These are phyloP conservation scores for Argyresthia albistria DNA, from an alignment of 2,888 invertebrate species.

Conservation along the genomic window DNA sequence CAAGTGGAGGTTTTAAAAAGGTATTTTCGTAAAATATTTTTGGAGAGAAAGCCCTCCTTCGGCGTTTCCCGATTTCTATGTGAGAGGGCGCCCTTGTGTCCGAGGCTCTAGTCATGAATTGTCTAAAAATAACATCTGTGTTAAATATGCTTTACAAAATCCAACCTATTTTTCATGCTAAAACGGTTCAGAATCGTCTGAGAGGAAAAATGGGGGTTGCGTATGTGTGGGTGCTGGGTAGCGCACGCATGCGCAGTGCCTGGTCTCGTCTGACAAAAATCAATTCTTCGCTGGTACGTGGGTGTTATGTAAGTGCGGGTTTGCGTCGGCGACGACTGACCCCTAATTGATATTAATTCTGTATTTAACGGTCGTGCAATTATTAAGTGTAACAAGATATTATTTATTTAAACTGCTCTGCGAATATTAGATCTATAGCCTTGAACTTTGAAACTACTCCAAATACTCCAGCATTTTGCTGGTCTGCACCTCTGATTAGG, in stretches of 20 bases:
- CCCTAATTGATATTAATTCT: constrained; percentile 41
- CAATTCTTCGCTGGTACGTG: constrained; percentile 55
- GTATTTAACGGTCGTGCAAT: constrained; percentile 15
- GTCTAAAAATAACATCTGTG: constrained; percentile 58
- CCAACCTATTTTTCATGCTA: constrained; percentile 11
- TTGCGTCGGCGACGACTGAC: constrained; percentile 33
- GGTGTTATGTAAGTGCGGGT: constrained; percentile 63
- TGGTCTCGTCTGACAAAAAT: constrained; percentile 54
- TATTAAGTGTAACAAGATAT: constrained; percentile 3
- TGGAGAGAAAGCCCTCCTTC: constrained; percentile 54
- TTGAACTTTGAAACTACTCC: no score
- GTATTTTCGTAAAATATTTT: background rate
- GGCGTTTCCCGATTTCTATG: constrained; percentile 59
- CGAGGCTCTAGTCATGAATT: constrained; percentile 49
- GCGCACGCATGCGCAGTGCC: constrained; percentile 48
- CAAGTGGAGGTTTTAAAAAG: background rate
- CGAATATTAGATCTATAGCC: no score
- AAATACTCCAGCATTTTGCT: no score
- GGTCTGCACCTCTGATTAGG: no score
- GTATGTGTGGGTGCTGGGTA: constrained; percentile 28
- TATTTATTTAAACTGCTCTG: background rate
- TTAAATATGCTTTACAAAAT: constrained; percentile 8
- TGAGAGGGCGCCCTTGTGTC: constrained; percentile 61
- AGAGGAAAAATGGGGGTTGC: constrained; percentile 10
- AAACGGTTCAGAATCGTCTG: background rate